Base-by-base conservation (phyloP, 2,113 vertebrate genomes). In the Megaceryle maxima region DNA sequence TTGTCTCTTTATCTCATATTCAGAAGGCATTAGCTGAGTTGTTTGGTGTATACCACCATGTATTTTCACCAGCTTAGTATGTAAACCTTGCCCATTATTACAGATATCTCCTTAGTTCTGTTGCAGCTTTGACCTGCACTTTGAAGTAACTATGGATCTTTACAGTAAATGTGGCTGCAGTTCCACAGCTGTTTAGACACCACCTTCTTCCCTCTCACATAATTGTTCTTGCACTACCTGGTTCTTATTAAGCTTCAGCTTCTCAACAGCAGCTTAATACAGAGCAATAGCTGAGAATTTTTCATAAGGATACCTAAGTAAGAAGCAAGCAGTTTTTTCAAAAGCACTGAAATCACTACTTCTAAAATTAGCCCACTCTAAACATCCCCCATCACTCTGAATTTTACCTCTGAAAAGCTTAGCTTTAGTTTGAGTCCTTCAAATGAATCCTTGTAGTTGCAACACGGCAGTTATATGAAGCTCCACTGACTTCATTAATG, bases 121-220 rank as follows among this genome's bases (percentile, higher is more conserved):
- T 25, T 59, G 5, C 25, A 78, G 25, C 8, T 67, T 81, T 81
- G 13, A 50, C 13, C 6, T 67, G 6, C 31, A 9, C 18, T 37
- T 5, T 73, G n/a, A 43, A 39, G n/a, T 2, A 68, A 10, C 11
- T 62, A 6, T 2, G 44, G 26, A 9, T 82, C 26, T 35, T 79
- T 39, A 33, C 3, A 2, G n/a, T 59, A 78, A 88, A 43, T 6
- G 3, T 29, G 16, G 22, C 3, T 53, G n/a, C 0, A 0, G 12
- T 75, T 81, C 35, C 55, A n/a, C 9, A 75, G 48, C 20, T 73
- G 2, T 68, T 91, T 33, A 37, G 13, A 22, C 16, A 55, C 3
- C 10, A 55, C 11, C 6, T 55, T 4, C n/a, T 66, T 67, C 20
- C 9, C 4, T 2, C 10, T 39, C 6, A 6, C 3, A 4, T 33